phyloP scores from a whole-genome alignment of 2,113 vertebrate genomes.

The Promerops cafer region DNA sequence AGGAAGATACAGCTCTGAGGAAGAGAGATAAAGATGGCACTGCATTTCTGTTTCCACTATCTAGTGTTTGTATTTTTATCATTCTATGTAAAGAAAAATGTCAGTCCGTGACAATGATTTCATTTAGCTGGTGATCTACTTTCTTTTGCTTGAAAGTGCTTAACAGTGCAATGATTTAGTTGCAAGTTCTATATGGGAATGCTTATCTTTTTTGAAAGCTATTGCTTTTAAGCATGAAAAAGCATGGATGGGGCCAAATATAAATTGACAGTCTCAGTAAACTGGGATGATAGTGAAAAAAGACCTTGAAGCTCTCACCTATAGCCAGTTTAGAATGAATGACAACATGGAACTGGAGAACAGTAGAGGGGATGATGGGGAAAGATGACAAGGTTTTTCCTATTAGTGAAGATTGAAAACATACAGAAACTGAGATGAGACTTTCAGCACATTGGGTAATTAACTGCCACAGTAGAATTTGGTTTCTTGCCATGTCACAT shows the following conservation, averaged over 20 bases:
- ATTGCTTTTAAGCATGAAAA: neutral
- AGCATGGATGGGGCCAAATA: neutral
- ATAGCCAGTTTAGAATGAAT: neutral
- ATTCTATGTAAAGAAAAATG: neutral
- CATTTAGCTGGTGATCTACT: constrained; percentile 1
- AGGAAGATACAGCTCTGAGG: constrained; percentile 5
- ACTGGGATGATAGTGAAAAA: neutral
- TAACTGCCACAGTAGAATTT: constrained; percentile 19
- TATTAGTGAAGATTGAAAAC: neutral
- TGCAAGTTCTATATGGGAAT: neutral
- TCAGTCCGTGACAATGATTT: neutral
- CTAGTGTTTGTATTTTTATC: constrained; percentile 33
- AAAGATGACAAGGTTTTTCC: neutral
- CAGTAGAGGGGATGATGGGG: neutral
- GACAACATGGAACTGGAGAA: neutral
- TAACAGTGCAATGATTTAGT: neutral
- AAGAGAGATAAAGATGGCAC: neutral
- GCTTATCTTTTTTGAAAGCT: neutral
- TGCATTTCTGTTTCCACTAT: neutral
- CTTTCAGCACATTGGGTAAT: neutral
- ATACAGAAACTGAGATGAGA: neutral
- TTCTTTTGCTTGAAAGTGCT: neutral
- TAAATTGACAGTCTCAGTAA: neutral
- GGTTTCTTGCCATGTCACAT: constrained; percentile 22
- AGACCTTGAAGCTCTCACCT: neutral